Percentiles rank a stretch among this genome's conserved stretches.
These are phyloP conservation scores for Drosophila ironensis DNA, from an alignment of 1,140 invertebrate genomes.

Conservation along the genomic window DNA sequence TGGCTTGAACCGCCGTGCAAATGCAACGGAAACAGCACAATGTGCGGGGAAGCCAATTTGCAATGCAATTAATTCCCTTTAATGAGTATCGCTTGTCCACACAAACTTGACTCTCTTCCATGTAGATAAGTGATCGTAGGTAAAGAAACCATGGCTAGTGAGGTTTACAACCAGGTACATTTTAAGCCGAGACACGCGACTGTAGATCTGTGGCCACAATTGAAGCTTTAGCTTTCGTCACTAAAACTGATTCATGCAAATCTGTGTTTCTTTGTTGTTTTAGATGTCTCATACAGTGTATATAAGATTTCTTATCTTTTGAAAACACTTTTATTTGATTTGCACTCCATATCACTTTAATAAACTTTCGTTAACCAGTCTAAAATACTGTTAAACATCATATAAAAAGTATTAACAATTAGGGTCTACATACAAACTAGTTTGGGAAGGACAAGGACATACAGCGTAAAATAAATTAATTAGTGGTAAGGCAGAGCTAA, in stretches of 20 bases:
- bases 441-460: conserved; percentile 43
- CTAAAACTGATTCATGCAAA: too few species aligned
- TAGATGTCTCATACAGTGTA: too few species aligned
- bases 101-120: background rate
- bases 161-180: too few species aligned
- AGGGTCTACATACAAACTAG: conserved; percentile 25
- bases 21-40: too few species aligned
- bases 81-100: background rate
- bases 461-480: conserved; percentile 64
- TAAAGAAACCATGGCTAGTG: too few species aligned
- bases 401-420: conserved; percentile 56
- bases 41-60: too few species aligned
- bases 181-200: too few species aligned
- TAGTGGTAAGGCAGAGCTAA: conserved; percentile 29
- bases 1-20: too few species aligned
- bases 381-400: conserved; percentile 72
- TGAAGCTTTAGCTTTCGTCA: too few species aligned
- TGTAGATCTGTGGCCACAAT: too few species aligned
- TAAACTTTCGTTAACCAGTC: conserved; percentile 45
- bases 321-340: background rate
- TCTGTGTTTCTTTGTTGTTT: too few species aligned
- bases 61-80: background rate
- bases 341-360: conserved; percentile 51
- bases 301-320: background rate
- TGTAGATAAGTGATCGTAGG: too few species aligned